Conservation (phyloP, 2,113 vertebrate genomes). For the Anolis sagrei region DNA sequence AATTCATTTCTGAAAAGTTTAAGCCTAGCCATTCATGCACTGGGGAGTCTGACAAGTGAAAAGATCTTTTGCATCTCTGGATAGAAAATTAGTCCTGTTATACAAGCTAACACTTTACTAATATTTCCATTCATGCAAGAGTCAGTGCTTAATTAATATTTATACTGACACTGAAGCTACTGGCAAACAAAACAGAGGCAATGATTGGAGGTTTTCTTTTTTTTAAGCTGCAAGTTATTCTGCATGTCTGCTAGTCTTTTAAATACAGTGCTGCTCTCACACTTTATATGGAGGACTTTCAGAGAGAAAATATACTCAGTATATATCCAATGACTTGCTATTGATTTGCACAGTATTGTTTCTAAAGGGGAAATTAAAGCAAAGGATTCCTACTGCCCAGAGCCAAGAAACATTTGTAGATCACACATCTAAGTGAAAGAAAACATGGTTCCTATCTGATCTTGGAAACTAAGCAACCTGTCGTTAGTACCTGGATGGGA, state of each 20-base stretch:
- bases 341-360: slow-evolving; percentile 13
- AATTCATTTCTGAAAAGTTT: slow-evolving; percentile 22
- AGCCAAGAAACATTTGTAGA: neutral
- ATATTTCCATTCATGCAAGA: slow-evolving; percentile 50
- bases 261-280: slow-evolving; percentile 24
- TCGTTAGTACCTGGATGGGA: too few species aligned
- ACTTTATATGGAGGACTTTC: neutral
- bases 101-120: slow-evolving; percentile 51
- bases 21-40: slow-evolving; percentile 32
- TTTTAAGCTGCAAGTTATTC: neutral
- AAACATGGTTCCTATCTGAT: too few species aligned
- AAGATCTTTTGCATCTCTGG: slow-evolving; percentile 15
- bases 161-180: slow-evolving; percentile 54
- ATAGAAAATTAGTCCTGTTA: slow-evolving; percentile 63
- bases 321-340: neutral
- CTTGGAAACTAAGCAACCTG: too few species aligned
- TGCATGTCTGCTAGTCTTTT: neutral
- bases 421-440: too few species aligned
- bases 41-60: slow-evolving; percentile 42
- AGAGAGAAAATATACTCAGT: neutral
- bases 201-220: slow-evolving; percentile 40
- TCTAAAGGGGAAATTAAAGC: neutral
- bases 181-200: slow-evolving; percentile 54
- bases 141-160: slow-evolving; percentile 57
- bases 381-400: neutral